Conservation (phyloP, 2,797 vertebrate genomes). For the Moxostoma hubbsi region DNA sequence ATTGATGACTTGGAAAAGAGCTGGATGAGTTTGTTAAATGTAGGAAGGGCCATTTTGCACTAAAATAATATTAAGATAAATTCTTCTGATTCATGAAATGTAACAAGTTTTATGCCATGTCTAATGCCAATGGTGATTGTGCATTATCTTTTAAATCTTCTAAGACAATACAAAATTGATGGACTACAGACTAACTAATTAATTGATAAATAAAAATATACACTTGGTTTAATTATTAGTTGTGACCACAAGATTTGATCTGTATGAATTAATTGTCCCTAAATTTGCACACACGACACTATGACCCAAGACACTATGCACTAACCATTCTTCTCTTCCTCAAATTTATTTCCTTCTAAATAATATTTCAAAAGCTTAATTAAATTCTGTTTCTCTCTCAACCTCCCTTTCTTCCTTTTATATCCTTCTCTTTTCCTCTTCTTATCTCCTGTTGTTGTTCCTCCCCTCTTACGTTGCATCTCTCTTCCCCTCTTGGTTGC, state of each 20-base stretch:
- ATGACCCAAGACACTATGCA: not conserved
- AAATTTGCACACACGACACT: too few species aligned
- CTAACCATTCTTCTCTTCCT: slow-evolving; percentile 49
- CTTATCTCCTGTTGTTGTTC: slow-evolving; percentile 58
- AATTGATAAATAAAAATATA: not conserved
- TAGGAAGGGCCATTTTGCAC: not conserved
- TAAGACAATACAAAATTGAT: too few species aligned
- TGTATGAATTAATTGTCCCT: not conserved
- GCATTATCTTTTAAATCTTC: not conserved
- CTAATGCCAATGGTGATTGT: not conserved
- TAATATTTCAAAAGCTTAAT: slow-evolving; percentile 32
- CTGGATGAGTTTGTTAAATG: not conserved
- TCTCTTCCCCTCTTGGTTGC: slow-evolving; percentile 53
- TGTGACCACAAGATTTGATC: not conserved
- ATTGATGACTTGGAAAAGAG: not conserved
- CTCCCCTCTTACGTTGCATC: slow-evolving; percentile 51
- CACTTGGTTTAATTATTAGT: not conserved
- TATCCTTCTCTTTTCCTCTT: slow-evolving; percentile 64
- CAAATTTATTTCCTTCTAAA: slow-evolving; percentile 23
- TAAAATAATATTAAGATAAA: not conserved
- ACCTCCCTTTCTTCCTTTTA: slow-evolving; percentile 59
- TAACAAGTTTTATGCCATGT: not conserved
- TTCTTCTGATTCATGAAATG: not conserved
- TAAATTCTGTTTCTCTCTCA: slow-evolving; percentile 52
- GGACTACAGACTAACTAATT: not conserved